Evolutionary conservation across 2,113 vertebrate genomes (phyloP).

Genomic region (Corythaeola cristata): DNA sequence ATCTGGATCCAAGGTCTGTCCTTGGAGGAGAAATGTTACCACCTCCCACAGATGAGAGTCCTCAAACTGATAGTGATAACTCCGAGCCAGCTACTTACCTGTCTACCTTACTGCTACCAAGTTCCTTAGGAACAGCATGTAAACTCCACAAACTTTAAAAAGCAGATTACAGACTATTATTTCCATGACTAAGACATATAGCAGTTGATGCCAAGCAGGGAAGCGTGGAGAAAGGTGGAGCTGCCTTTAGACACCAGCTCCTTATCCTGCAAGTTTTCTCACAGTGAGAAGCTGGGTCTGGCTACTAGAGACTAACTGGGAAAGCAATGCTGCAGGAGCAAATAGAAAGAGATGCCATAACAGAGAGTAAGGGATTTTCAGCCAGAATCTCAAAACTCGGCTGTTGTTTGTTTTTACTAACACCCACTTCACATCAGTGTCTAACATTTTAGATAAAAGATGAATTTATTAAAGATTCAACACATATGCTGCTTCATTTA

Average conservation of each 20-base stretch:
- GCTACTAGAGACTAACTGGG: background rate
- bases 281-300: background rate
- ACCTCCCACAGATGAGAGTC: background rate
- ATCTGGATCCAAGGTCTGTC: background rate
- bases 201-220: background rate
- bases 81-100: background rate
- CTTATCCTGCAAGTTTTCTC: background rate
- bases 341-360: background rate
- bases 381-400: background rate
- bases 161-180: background rate
- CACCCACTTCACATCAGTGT: constrained; percentile 36
- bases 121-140: background rate
- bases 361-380: background rate
- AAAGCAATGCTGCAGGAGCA: background rate
- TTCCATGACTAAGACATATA: background rate
- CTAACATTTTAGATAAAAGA: constrained; percentile 55
- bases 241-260: background rate
- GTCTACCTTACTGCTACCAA: background rate
- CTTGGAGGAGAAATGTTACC: background rate
- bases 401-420: constrained; percentile 62
- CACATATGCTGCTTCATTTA: constrained; percentile 56
- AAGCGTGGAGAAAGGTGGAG: background rate
- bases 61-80: background rate
- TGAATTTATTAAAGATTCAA: constrained; percentile 56
- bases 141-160: background rate